Conservation (phyloP, 2,888 invertebrate species). For the Limnephilus auricula region DNA sequence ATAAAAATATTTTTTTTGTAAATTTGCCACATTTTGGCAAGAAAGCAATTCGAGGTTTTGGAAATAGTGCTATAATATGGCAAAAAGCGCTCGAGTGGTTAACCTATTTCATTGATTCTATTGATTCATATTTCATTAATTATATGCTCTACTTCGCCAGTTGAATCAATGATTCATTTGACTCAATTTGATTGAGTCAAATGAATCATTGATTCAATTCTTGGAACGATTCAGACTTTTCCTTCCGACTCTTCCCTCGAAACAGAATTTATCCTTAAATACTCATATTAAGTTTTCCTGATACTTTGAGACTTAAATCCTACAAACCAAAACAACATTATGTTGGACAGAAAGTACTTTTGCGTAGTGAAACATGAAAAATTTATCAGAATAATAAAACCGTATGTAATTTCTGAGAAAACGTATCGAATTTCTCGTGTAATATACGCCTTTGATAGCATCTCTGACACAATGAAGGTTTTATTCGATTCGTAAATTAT, state of each 20-base stretch:
- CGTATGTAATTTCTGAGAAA: neutral
- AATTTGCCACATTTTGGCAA: no score
- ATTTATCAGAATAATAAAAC: neutral
- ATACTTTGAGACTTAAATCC: no score
- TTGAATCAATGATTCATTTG: neutral
- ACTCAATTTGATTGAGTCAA: neutral
- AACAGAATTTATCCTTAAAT: no score
- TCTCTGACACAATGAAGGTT: neutral
- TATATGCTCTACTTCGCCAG: no score
- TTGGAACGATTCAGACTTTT: no score
- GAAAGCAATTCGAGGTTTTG: no score
- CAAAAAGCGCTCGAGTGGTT: no score
- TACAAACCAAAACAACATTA: neutral
- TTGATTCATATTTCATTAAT: neutral
- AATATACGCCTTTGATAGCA: neutral
- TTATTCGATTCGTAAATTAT: constrained; percentile 2
- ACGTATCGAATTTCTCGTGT: neutral
- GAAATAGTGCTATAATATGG: no score
- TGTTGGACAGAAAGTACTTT: neutral
- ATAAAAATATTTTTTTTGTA: no score
- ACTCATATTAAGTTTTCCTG: no score
- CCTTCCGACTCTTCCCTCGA: no score
- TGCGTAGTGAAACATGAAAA: neutral
- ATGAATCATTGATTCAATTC: no score
- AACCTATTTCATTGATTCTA: neutral